These are phyloP conservation scores for Mormyrus iriodes DNA, from an alignment of 2,113 vertebrate genomes.

Conservation along the genomic window DNA sequence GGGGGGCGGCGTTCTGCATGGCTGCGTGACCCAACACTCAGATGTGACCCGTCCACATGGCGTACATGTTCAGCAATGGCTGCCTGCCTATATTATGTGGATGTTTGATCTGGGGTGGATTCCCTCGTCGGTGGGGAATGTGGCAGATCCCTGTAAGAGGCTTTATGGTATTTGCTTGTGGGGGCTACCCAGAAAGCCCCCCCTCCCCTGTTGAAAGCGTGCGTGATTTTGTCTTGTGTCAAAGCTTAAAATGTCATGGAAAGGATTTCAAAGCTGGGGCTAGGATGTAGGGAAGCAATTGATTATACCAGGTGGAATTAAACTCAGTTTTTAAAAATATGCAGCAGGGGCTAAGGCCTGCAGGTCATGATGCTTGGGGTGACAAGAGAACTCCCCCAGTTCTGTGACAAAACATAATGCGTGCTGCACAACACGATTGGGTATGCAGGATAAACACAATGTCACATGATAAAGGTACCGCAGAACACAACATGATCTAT, in stretches of 20 bases:
- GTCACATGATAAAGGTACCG: neutral
- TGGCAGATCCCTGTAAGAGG: neutral
- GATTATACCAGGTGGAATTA: neutral
- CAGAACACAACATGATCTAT: neutral
- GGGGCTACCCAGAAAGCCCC: neutral
- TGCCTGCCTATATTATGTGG: neutral
- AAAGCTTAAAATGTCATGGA: neutral
- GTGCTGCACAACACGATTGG: neutral
- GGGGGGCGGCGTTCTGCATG: neutral
- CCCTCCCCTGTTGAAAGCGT: neutral
- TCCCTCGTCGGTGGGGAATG: neutral
- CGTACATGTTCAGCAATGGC: neutral
- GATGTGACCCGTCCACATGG: neutral
- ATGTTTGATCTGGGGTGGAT: neutral
- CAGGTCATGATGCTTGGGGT: neutral
- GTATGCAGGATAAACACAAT: neutral
- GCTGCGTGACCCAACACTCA: neutral
- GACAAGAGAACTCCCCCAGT: neutral
- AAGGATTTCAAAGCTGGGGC: neutral
- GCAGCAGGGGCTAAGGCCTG: neutral
- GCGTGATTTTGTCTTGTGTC: neutral
- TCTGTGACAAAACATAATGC: neutral
- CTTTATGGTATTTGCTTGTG: neutral
- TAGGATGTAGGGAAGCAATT: neutral
- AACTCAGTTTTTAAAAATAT: neutral